phyloP scores from a whole-genome alignment of 2,888 invertebrate species.

The Flexamia atlantica region DNA sequence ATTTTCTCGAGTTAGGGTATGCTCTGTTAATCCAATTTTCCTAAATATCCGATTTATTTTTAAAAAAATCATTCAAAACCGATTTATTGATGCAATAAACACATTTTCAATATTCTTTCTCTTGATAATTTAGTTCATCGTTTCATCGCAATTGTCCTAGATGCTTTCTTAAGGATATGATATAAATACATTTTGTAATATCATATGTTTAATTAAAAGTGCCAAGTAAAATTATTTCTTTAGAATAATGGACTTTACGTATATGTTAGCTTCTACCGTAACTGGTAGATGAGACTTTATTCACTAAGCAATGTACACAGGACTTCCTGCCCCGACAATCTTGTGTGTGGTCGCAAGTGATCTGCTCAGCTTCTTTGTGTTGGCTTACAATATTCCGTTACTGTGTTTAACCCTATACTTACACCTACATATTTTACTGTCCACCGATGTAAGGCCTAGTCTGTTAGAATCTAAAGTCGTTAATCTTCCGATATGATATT shows the following conservation, averaged over 20 bases:
- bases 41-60: neutral
- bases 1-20: neutral
- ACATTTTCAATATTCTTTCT: constrained; percentile 23
- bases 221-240: constrained; percentile 10
- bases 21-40: neutral
- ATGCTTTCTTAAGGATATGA: neutral
- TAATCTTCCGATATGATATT: too few species aligned
- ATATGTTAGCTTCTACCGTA: constrained; percentile 11
- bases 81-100: neutral
- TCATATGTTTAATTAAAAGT: constrained; percentile 29
- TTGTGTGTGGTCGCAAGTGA: neutral
- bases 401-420: too few species aligned
- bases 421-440: neutral
- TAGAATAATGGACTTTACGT: neutral
- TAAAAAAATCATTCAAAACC: too few species aligned
- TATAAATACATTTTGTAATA: neutral
- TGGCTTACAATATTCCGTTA: neutral
- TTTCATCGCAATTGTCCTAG: neutral
- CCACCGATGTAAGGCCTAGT: neutral
- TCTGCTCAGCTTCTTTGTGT: constrained; percentile 3
- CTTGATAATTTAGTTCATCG: neutral
- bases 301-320: constrained; percentile 6
- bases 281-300: neutral
- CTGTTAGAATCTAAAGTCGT: too few species aligned
- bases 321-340: constrained; percentile 34